Evolutionary conservation across 2,797 vertebrate genomes (phyloP), one percentile per base, ranked within the genome.

Genomic region (Tauraco hartlaubi): DNA sequence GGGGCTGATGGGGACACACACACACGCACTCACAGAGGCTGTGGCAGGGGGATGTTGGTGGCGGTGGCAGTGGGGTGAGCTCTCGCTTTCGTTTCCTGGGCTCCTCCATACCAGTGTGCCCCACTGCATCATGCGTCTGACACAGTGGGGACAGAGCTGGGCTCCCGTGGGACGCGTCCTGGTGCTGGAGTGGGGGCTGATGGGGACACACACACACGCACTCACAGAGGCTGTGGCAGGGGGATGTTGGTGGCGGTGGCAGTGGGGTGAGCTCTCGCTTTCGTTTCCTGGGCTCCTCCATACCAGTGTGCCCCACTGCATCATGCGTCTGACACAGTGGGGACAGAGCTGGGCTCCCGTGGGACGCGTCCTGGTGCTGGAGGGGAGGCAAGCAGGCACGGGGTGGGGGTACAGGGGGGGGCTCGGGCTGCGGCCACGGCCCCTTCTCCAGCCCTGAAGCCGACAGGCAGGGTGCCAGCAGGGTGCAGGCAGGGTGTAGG

Each of bases 281-380:
- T 69, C 28, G 0, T 29, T 86, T 63, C 0, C 1, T 14, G 28
- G 21, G 43, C 5, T 54, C 16, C 41, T 44, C 44, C 2, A 0
- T 64, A 15, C 15, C 31, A 5, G 3, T 13, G 18, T 46, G n/a
- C 28, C 15, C 1, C 5, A 2, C 78, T 55, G 54, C 1, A 5
- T 51, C 64, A 21, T 2, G 0, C 3, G 0, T 35, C 46, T 3
- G 2, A 8, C 28, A 11, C 1, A 3, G 23, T 22, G 29, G 39
- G 44, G 41, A 28, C 48, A 25, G 39, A 56, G 55, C 44, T 8
- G 1, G 18, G 37, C 9, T 69, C 61, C 43, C 2, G 0, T 1
- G 8, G 55, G 37, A 52, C 0, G 1, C 1, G 6, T 43, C 64
- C 28, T 37, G 13, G 6, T 0, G 1, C 46, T 1, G 0, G 10